Base-by-base conservation (phyloP, 1,140 invertebrate species). In the Meloidogyne hapla region DNA sequence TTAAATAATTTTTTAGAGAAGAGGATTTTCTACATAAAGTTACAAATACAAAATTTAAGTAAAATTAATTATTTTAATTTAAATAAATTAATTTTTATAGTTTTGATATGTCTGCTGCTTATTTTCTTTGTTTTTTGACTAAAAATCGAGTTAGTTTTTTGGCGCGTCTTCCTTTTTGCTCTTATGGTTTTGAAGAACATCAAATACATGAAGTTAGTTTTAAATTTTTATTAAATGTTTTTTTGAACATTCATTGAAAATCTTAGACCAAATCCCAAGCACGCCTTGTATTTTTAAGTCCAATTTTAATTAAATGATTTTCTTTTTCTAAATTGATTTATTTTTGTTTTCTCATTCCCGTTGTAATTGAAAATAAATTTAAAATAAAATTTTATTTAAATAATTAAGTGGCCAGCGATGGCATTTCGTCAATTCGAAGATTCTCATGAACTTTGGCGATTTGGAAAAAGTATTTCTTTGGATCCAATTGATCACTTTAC, bases 31-130 rank as follows among this genome's bases (percentile, higher is more conserved):
- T 26, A 26, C 69, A 61, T n/a, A 15, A 10, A 45, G 38, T 70
- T 61, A 28, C 69, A 45, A 70, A 70, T 48, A 56, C 69, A 5
- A 70, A 42, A 70, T 70, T 70, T 61, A 70, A 33, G 69, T 70
- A 15, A 45, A n/a, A n/a, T 69, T 23, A 23, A 69, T 40, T 40
- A 18, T 15, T 48, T 18, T 6, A 56, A n/a, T 13, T 40, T 69
- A 25, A 18, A 23, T 21, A 18, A 25, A 25, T 15, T 26, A 23
- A 9, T 38, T 38, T 48, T 26, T n/a, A 56, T n/a, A 70, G 69
- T 61, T 70, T 70, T 45, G 69, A 70, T 28, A 45, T 70, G 18
- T 70, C 69, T 61, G 40, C 28, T 9, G 15, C 69, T 10, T 42
- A 42, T 45, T 70, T 70, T 45, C 40, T 70, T 28, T 70, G 69